Base-by-base conservation (phyloP, 2,113 vertebrate genomes). In the Nesoenas mayeri region DNA sequence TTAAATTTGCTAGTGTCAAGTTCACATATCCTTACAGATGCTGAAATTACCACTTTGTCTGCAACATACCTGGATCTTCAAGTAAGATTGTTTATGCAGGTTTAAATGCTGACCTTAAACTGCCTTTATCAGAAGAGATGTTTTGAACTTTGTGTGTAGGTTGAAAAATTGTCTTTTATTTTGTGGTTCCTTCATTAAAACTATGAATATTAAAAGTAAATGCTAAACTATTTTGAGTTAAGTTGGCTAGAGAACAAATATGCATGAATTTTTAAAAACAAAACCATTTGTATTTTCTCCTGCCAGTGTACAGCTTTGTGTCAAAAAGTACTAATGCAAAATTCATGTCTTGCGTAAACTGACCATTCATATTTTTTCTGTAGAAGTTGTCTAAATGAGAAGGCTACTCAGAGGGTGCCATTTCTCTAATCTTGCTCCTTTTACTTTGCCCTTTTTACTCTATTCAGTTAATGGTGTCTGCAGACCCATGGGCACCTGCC, bases 381-480 rank as follows among this genome's bases (percentile, higher is more conserved):
- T 32, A 77, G 53, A 72, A 79, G 7, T 11, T 58, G 11, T 31
- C 3, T 42, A 58, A 62, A 58, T 62, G 3, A 67, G 40, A 79
- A 58, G 13, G 10, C 22, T 74, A 7, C 42, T 89, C 25, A 69
- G 40, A 29, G 7, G 8, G n/a, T 70, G 10, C 17, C 19, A 1
- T 50, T 74, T 64, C 25, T 25, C 11, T 71, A 16, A 28, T 10
- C 5, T 12, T 77, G 4, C 11, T 79, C 28, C 6, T 88, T 16
- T 36, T 61, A 14, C 11, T 62, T 70, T 82, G 19, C 16, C 2
- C 22, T 50, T 78, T 85, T 48, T 38, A 44, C 15, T 29, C 17
- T 31, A 2, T 11, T 26, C 26, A 32, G 6, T 62, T 58, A 18
- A 14, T 32, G 16, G 4, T 80, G 32, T n/a, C 54, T 0, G 0